These are phyloP conservation scores for Chromobotia macracanthus DNA, from an alignment of 2,797 vertebrate genomes.

Conservation along the genomic window DNA sequence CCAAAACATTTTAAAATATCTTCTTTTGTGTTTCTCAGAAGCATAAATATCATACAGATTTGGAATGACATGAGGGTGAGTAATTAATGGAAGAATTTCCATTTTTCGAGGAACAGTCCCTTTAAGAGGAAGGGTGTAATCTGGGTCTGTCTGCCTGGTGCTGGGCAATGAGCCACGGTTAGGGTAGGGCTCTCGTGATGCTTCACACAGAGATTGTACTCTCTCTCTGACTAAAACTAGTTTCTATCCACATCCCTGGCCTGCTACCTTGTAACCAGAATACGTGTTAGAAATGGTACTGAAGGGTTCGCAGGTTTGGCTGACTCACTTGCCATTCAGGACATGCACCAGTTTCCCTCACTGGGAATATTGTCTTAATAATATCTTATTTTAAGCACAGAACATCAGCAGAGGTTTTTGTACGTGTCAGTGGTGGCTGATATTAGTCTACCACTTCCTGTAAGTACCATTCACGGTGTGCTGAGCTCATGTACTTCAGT, in stretches of 20 bases:
- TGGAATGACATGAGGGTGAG: no score
- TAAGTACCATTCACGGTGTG: no score
- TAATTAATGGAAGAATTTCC: no score
- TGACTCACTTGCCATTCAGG: constrained; percentile 21
- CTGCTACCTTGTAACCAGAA: constrained; percentile 22
- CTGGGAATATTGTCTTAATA: background rate
- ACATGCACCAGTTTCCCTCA: background rate
- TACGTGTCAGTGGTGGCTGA: no score
- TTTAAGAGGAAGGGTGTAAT: constrained; percentile 72
- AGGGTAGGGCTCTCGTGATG: constrained; percentile 48
- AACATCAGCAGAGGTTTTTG: background rate
- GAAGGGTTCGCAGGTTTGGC: constrained; percentile 19
- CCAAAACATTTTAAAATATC: no score
- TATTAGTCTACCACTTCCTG: no score
- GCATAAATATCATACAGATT: no score
- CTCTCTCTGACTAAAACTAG: constrained; percentile 56
- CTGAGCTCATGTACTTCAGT: no score
- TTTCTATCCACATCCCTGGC: constrained; percentile 51
- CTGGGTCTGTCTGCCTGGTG: constrained; percentile 71
- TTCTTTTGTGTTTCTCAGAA: no score
- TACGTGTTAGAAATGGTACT: constrained; percentile 32
- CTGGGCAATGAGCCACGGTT: constrained; percentile 60
- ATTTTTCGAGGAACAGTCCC: no score
- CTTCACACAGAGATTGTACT: constrained; percentile 61
- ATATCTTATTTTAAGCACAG: background rate